Evolutionary conservation across 53 echinoderm and acorn worm species (phyloP), one percentile per base, ranked within the genome.

Genomic region (Apostichopus leukothele): DNA sequence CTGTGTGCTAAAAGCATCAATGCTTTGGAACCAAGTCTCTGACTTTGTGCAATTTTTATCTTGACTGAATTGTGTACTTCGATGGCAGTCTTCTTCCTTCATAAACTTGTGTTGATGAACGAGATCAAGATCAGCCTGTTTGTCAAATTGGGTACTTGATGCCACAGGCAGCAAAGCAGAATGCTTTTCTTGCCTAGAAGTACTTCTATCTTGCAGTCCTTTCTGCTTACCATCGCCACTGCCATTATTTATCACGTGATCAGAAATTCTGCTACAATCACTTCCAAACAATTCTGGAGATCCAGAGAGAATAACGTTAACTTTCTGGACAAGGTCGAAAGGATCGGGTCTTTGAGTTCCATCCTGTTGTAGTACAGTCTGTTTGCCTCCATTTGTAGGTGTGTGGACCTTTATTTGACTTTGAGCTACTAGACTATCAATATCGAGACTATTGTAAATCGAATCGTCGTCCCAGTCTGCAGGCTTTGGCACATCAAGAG

Each of bases 401-500:
- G 18, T 19, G 71, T 14, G 0, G 71, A 68, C 71, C 13, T 68
- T 68, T 6, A 16, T 68, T n/a, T 68, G 71, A 54, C 80, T 80
- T 54, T 59, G 80, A n/a, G 80, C 85, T 50, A 85, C 27, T 7
- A 85, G 85, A 25, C 68, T 85, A 59, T 85, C 85, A 9, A 85
- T 85, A 59, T 85, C 85, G 14, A 85, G 50, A n/a, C 50, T 61
- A 85, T 67, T 61, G 26, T 85, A 68, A 10, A 85, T 61, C 7
- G 85, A 66, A 50, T 85, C 85, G 18, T 85, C 85, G 67, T 66
- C 67, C 85, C 85, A 85, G 23, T 85, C 85, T 5, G 61, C 85
- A 50, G 67, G 85, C 60, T 50, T 85, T 7, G 67, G 18, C 6
- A 66, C 11, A 7, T 85, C 67, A 18, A 66, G 21, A 66, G 85